Evolutionary conservation across 2,797 vertebrate genomes (phyloP).

Genomic region (Gadopsis bispinosus): DNA sequence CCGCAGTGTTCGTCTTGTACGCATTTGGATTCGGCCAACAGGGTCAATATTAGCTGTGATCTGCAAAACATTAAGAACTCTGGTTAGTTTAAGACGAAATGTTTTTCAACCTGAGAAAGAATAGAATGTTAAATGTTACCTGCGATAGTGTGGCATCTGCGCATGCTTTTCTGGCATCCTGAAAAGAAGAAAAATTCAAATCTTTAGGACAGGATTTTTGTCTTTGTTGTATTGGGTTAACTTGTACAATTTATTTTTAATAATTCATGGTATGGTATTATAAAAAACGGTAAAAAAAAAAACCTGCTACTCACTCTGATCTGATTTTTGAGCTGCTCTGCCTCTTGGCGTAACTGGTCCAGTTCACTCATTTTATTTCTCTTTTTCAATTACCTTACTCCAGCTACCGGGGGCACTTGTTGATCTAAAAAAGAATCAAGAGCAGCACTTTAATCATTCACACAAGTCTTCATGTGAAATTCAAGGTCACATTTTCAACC

Average conservation of each 20-base stretch:
- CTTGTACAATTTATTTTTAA: neutral
- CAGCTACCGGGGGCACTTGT: slow-evolving; percentile 89
- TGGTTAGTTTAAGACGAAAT: slow-evolving; percentile 28
- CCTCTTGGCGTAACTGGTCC: slow-evolving; percentile 98
- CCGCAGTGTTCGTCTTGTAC: slow-evolving; percentile 97
- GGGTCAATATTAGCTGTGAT: slow-evolving; percentile 99
- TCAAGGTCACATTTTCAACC: slow-evolving; percentile 10
- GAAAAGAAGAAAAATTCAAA: slow-evolving; percentile 23
- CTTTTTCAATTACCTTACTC: slow-evolving; percentile 88
- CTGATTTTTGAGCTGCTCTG: slow-evolving; percentile 97
- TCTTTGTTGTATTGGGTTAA: neutral
- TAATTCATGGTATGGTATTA: neutral
- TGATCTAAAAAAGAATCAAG: slow-evolving; percentile 82
- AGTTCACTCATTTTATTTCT: slow-evolving; percentile 98
- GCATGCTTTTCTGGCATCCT: slow-evolving; percentile 99
- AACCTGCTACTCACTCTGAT: slow-evolving; percentile 88
- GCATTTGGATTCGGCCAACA: slow-evolving; percentile 99
- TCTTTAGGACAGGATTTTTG: slow-evolving; percentile 4
- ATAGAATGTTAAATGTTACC: slow-evolving; percentile 80
- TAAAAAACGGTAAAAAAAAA: neutral
- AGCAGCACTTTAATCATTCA: slow-evolving; percentile 24
- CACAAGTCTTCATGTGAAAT: slow-evolving; percentile 7
- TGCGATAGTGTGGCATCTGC: slow-evolving; percentile 98
- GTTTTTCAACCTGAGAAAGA: neutral
- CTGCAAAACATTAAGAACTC: slow-evolving; percentile 73